Evolutionary conservation across 2,888 invertebrate genomes (phyloP).

Genomic region (Drosophila mimica): DNA sequence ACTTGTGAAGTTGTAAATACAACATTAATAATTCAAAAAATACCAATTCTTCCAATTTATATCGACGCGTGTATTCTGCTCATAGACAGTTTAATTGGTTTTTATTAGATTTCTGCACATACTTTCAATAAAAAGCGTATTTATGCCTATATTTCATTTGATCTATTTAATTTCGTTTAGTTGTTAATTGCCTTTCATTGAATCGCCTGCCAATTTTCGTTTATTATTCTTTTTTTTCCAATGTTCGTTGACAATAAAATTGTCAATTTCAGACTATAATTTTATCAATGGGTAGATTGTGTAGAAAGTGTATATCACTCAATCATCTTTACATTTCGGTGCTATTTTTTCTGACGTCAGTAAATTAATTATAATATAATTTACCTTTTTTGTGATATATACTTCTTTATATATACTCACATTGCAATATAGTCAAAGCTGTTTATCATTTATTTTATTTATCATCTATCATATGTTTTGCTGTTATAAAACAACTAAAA

Average conservation of each 20-base stretch:
- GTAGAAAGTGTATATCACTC: background rate
- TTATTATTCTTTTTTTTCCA: conserved; percentile 32
- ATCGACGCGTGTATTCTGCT: conserved; percentile 32
- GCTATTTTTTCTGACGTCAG: background rate
- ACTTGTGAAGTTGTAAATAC: conserved; percentile 2
- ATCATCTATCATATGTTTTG: background rate
- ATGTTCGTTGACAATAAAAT: conserved; percentile 35
- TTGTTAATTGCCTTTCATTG: conserved; percentile 71
- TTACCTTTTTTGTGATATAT: no score
- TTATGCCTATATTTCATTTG: conserved; percentile 23
- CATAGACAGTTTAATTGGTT: conserved; percentile 57
- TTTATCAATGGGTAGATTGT: background rate
- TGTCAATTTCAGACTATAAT: background rate
- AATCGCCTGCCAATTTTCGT: conserved; percentile 66
- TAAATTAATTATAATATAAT: background rate
- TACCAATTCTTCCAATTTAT: background rate
- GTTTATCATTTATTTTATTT: background rate
- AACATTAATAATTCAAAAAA: background rate
- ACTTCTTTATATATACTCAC: background rate
- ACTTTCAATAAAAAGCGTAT: conserved; percentile 50
- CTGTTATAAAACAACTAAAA: background rate
- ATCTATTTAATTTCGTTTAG: conserved; percentile 53
- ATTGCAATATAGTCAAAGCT: background rate
- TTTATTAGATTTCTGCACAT: conserved; percentile 75
- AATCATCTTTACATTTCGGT: background rate